phyloP scores from a whole-genome alignment of 2,888 invertebrate species.

The Nomada fabriciana region DNA sequence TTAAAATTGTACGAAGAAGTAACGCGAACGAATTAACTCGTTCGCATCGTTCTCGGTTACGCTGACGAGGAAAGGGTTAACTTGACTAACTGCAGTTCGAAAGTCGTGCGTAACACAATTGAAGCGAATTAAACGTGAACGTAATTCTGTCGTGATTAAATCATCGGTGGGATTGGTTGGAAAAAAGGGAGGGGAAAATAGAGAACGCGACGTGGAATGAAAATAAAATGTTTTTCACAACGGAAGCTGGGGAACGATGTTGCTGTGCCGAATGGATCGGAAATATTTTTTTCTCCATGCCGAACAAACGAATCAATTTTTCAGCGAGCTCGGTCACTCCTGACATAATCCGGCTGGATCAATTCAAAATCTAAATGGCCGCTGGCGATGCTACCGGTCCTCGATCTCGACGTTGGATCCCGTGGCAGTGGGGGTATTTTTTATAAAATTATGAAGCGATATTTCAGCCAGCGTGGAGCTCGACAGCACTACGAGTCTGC shows the following conservation, averaged over 20 bases:
- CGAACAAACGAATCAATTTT: conserved; percentile 80
- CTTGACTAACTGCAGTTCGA: conserved; percentile 38
- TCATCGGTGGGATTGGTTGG: conserved; percentile 43
- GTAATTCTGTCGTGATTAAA: conserved; percentile 69
- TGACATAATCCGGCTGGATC: conserved; percentile 80
- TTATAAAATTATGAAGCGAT: conserved; percentile 74
- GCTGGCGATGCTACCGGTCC: conserved; percentile 38
- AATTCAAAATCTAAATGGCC: conserved; percentile 77
- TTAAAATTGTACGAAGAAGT: conserved; percentile 12
- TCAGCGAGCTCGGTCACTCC: conserved; percentile 68
- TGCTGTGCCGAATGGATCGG: not conserved
- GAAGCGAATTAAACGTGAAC: conserved; percentile 57
- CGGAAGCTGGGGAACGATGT: conserved; percentile 3
- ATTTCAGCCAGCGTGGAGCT: not conserved
- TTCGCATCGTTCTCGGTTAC: conserved; percentile 38
- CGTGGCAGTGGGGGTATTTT: conserved; percentile 59
- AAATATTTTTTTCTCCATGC: conserved; percentile 71
- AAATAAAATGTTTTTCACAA: not conserved
- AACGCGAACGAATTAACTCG: conserved; percentile 36
- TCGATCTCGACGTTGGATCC: conserved; percentile 5
- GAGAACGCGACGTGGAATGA: not conserved
- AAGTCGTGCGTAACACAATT: conserved; percentile 47
- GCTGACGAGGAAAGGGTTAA: conserved; percentile 47
- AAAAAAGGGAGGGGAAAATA: conserved; percentile 3
- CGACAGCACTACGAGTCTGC: conserved; percentile 21